A percentile compares a stretch with the other conserved stretches of the same genome.
These are phyloP conservation scores for Chaetogeoica ovagalla DNA, from an alignment of 2,888 invertebrate genomes.

Conservation along the genomic window DNA sequence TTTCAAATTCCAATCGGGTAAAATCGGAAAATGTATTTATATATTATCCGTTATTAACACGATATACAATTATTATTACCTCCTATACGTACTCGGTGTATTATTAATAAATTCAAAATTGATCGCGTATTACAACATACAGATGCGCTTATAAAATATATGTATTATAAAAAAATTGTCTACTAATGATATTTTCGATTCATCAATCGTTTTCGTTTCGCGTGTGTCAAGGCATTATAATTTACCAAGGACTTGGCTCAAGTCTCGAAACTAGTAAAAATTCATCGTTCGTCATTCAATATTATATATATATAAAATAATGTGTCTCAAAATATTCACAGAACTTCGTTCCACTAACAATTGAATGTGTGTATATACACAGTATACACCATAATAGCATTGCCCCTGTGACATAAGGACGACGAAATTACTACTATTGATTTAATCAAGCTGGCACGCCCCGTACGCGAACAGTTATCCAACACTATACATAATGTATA, in stretches of 20 bases:
- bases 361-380: conserved; percentile 16
- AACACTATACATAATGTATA: background rate
- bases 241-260: conserved; percentile 34
- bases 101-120: no score
- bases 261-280: conserved; percentile 20
- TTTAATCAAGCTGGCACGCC: conserved; percentile 37
- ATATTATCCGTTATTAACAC: no score
- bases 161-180: background rate
- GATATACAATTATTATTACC: no score
- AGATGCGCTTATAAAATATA: background rate
- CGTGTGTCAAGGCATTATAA: conserved; percentile 18
- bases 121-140: no score
- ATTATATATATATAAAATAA: no score
- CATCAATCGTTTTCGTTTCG: conserved; percentile 12
- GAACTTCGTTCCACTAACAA: conserved; percentile 25
- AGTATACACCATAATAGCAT: no score
- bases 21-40: no score
- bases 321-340: conserved; percentile 17
- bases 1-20: no score
- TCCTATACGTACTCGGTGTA: no score
- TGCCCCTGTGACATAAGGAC: conserved; percentile 6
- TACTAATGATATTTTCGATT: background rate
- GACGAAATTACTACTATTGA: conserved; percentile 36
- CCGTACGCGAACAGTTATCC: background rate
- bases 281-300: conserved; percentile 6